Evolutionary conservation across 1,140 invertebrate species (phyloP).

Genomic region (Cyclargus thomasi): DNA sequence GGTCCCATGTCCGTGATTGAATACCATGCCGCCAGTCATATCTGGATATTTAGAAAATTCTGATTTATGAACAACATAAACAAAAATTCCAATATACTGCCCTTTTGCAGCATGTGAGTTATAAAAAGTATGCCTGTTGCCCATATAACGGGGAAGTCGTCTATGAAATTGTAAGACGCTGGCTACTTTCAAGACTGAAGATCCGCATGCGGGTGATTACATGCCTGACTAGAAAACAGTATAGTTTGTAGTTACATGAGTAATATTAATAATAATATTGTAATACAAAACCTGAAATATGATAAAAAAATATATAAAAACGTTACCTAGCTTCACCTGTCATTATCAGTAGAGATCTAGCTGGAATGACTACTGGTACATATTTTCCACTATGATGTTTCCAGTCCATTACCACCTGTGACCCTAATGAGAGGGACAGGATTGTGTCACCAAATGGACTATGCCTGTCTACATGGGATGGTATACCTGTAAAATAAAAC

Average conservation of each 20-base stretch:
- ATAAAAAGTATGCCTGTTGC: too few species aligned
- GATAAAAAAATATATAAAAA: background rate
- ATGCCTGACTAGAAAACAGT: too few species aligned
- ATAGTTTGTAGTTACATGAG: too few species aligned
- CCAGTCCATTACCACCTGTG: constrained; percentile 93
- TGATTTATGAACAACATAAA: too few species aligned
- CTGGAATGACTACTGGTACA: constrained; percentile 81
- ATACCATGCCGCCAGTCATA: constrained; percentile 93
- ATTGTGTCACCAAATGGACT: constrained; percentile 94
- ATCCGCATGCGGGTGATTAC: too few species aligned
- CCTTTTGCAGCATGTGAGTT: too few species aligned
- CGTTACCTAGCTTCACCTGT: constrained; percentile 84
- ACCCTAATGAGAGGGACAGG: constrained; percentile 90
- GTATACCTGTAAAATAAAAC: constrained; percentile 82
- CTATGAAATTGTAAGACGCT: too few species aligned
- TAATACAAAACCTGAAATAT: too few species aligned
- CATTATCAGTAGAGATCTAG: constrained; percentile 90
- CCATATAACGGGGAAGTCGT: too few species aligned
- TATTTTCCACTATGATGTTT: constrained; percentile 76
- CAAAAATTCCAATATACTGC: too few species aligned
- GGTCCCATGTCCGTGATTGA: constrained; percentile 87
- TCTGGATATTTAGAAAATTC: constrained; percentile 59
- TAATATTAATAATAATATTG: too few species aligned
- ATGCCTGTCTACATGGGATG: constrained; percentile 96
- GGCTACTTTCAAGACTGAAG: too few species aligned